Evolutionary conservation across 2,797 vertebrate genomes (phyloP), one percentile per base, ranked within the genome.

Genomic region (Clarias pachynema): DNA sequence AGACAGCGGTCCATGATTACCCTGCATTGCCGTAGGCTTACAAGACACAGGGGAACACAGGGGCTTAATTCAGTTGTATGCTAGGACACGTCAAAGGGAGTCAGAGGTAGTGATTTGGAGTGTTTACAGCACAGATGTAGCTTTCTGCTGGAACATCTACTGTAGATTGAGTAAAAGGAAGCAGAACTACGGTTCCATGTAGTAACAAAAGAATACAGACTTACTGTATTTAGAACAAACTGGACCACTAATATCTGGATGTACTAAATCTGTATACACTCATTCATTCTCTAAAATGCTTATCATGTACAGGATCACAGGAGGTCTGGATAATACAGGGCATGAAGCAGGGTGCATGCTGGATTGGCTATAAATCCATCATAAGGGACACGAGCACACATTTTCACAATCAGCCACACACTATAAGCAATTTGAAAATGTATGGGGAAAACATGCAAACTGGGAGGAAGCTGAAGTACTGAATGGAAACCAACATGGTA

Each of bases 11-110:
- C 90, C 94, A 94, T 96, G 93, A 95, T 94, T 93, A 92, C 91
- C 90, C 93, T 93, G 92, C 92, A 92, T 85, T 92, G 94, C 94
- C 93, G 93, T 93, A 93, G 92, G 94, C 93, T 88, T 91, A 93
- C 93, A 92, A 91, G 88, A 90, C 93, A 92, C 92, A 81, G 83
- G 93, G 93, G 93, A 94, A 87, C 74, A 75, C 31, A 81, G 79
- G 69, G 24, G 57, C 74, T 66, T 82, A 82, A 80, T 86, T 79
- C 18, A 70, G 86, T 88, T 86, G 81, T 62, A 74, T 78, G 83
- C 24, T 85, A 65, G 70, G 81, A 66, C 68, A 57, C 78, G 78
- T 44, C 7, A 29, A 24, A 81, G 66, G 29, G 83, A 75, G 56
- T 83, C 37, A 31, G 75, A 60, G 70, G 83, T 66, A 34, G 83